Conservation (phyloP, 2,888 invertebrate genomes). For the Leucoptera coffeella region DNA sequence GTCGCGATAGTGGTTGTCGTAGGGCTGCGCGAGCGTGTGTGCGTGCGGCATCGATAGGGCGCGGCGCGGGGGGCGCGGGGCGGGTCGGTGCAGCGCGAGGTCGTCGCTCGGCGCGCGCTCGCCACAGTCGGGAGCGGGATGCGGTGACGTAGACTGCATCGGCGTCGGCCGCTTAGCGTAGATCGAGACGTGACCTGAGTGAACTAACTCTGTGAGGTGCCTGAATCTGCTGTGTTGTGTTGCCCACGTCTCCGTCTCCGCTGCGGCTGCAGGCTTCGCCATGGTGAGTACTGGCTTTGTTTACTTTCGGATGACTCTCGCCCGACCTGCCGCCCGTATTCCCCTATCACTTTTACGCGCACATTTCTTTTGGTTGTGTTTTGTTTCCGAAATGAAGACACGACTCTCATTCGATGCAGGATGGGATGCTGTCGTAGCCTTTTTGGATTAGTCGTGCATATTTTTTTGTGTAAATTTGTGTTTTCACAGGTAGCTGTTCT, state of each 20-base stretch:
- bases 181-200: conserved; percentile 44
- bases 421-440: too few species aligned
- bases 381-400: conserved; percentile 49
- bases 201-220: conserved; percentile 8
- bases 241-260: conserved; percentile 27
- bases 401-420: too few species aligned
- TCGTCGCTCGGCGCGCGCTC: conserved; percentile 42
- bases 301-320: too few species aligned
- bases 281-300: too few species aligned
- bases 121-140: conserved; percentile 49
- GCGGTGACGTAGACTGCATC: conserved; percentile 53
- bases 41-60: conserved; percentile 19
- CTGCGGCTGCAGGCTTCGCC: conserved; percentile 3
- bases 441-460: too few species aligned
- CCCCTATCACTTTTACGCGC: conserved; percentile 36
- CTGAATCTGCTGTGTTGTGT: conserved; percentile 17
- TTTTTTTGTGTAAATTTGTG: conserved; percentile 34
- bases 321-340: conserved; percentile 47
- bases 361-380: conserved; percentile 44
- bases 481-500: conserved; percentile 40
- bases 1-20: too few species aligned
- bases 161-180: conserved; percentile 50
- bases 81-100: conserved; percentile 45
- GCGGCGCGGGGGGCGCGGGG: conserved; percentile 14
- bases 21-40: too few species aligned